Evolutionary conservation across 1,140 invertebrate species (phyloP).

Genomic region (Pseudomyrmex sp.): DNA sequence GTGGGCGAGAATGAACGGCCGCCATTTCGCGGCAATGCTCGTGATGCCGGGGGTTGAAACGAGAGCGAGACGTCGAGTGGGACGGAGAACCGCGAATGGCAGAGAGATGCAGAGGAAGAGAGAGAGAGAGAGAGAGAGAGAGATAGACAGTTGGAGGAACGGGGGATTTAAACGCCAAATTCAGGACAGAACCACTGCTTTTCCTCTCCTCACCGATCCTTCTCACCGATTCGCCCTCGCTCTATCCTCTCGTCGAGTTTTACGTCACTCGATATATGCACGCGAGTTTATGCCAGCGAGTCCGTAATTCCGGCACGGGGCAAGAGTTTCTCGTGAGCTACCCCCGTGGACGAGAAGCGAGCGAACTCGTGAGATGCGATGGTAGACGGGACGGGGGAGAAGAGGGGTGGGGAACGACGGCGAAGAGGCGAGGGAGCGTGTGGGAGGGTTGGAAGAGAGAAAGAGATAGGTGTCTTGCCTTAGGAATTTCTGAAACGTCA

Average conservation of each 20-base stretch:
- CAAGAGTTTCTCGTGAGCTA: conserved; percentile 76
- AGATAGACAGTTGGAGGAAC: conserved; percentile 20
- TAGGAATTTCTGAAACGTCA: conserved; percentile 80
- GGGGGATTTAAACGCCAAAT: conserved; percentile 76
- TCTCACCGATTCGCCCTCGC: background rate
- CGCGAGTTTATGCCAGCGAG: conserved; percentile 77
- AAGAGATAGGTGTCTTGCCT: conserved; percentile 71
- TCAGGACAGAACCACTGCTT: conserved; percentile 61
- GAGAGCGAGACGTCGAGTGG: conserved; percentile 14
- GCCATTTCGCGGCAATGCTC: conserved; percentile 75
- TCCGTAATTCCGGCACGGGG: conserved; percentile 78
- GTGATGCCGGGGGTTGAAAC: conserved; percentile 37
- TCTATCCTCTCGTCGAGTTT: conserved; percentile 74
- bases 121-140: background rate
- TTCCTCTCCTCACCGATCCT: background rate
- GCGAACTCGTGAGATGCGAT: background rate
- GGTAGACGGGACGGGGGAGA: background rate
- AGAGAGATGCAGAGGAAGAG: background rate
- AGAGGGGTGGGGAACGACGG: background rate
- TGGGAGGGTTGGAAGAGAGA: conserved; percentile 44
- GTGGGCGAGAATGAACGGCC: conserved; percentile 71
- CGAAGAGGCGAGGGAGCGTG: conserved; percentile 36
- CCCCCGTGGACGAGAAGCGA: background rate
- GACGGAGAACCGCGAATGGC: conserved; percentile 26
- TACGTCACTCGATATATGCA: conserved; percentile 80